A percentile compares a stretch with the other conserved stretches of the same genome.
These are phyloP conservation scores for Anoplopoma fimbria DNA, from an alignment of 2,113 vertebrate species.

Conservation along the genomic window DNA sequence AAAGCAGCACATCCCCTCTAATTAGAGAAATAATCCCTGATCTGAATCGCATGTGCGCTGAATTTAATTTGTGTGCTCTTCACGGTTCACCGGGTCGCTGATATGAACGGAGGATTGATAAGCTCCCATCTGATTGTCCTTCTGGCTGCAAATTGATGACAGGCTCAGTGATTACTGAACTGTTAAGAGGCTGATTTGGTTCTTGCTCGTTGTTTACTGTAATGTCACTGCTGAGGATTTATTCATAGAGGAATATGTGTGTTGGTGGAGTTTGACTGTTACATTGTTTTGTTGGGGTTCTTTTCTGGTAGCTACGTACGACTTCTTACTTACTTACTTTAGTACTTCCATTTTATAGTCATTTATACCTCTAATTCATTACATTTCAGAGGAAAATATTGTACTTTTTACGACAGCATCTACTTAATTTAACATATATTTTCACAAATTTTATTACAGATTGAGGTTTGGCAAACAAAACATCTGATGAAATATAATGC, in stretches of 20 bases:
- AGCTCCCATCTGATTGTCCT: slow-evolving; percentile 50
- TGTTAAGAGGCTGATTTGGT: slow-evolving; percentile 9
- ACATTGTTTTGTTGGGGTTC: neutral
- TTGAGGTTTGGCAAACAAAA: neutral
- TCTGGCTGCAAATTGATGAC: slow-evolving; percentile 27
- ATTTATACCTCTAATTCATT: neutral
- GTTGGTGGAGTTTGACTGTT: neutral
- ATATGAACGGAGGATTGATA: slow-evolving; percentile 45
- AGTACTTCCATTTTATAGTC: neutral
- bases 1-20: slow-evolving; percentile 38
- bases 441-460: neutral
- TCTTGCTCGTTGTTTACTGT: slow-evolving; percentile 4
- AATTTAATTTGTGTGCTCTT: slow-evolving; percentile 48
- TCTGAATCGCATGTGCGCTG: slow-evolving; percentile 43
- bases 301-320: neutral
- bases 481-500: neutral
- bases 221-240: neutral
- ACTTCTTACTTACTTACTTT: neutral
- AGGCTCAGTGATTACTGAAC: slow-evolving; percentile 29
- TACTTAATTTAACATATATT: neutral
- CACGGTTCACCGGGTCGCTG: slow-evolving; percentile 36
- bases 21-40: slow-evolving; percentile 61
- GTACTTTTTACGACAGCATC: neutral
- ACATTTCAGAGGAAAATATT: neutral
- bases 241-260: neutral